Evolutionary conservation across 1,140 invertebrate species (phyloP), one percentile per base, ranked within the genome.

Genomic region (Macrobrachium rosenbergii): DNA sequence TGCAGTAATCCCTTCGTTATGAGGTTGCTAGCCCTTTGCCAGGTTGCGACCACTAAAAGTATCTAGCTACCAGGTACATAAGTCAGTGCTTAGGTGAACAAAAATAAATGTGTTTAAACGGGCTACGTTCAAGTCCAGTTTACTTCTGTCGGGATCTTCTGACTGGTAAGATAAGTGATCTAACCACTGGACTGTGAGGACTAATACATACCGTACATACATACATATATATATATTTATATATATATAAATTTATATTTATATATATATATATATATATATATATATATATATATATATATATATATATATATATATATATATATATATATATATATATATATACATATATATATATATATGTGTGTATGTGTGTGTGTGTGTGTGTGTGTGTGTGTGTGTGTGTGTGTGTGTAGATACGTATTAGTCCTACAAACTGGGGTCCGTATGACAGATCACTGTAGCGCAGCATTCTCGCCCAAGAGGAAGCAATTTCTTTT

Each of bases 251-350:
- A n/a, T 78, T 1, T 78, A n/a, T 78, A n/a, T 78, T 1, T 78
- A n/a, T 78, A n/a, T 78, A n/a, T 43, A n/a, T 78, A n/a, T 78
- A n/a, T 78, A n/a, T 78, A 19, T 77, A 19, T 77, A 19, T 77
- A 19, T 77, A 19, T 77, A 19, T 77, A 19, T 77, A 19, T 77
- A 37, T n/a, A 37, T 77, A 37, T 77, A 21, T 59, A 8, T n/a
- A 37, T 77, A 17, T 77, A 37, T 77, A 37, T 77, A 17, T 77
- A 37, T 77, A 17, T 77, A 37, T 77, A 37, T 77, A 21, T 59
- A 37, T 77, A 37, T n/a, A 17, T 77, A 37, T 77, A 37, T 77
- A 37, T n/a, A 37, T 77, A 21, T 59, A 19, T 77, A 19, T n/a
- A 19, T 77, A 19, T n/a, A 19, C 19, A 19, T 77, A 19, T 77